Evolutionary conservation across 2,888 invertebrate species (phyloP), one percentile per base, ranked within the genome.

Genomic region (Trypoxylon attenuatum): DNA sequence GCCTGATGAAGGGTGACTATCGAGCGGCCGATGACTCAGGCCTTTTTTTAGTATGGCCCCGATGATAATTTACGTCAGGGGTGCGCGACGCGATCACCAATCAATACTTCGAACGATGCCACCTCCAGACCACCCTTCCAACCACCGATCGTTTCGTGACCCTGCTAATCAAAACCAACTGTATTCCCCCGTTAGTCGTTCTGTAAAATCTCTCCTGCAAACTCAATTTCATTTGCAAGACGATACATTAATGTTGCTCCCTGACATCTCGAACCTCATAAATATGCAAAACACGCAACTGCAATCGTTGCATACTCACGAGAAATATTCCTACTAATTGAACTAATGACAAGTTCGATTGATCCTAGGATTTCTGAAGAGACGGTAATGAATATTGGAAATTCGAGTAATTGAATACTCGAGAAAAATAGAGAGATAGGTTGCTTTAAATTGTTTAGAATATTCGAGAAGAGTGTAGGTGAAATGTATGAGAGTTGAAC

Each of bases 1-100:
- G 63, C 46, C 33, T 57, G 76, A 60, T 73, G 76, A 74, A 77
- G 76, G 76, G 76, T 74, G 77, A 68, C 73, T 76, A 76, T 77
- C 74, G 77, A 76, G 55, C 74, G 63, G 27, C 71, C 77, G 82
- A 83, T 84, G 84, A 84, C 80, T 84, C 84, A 83, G 80, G 73
- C 73, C 69, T 80, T 84, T 77, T 82, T 77, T 78, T 74, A 70
- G 74, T 76, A 80, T 78, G 77, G 81, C 63, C n/a, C n/a, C 80
- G 74, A 82, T 82, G 81, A 82, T 84, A 83, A 84, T 84, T 84
- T 81, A 82, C 75, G 79, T 78, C 63, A 76, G 81, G 82, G 83
- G 80, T 80, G 80, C 71, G 77, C 75, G 78, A 78, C 77, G 77
- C 80, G 82, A 84, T 83, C 84, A 80, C 80, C 80, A 84, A 84